A percentile compares a stretch with the other conserved stretches of the same genome.
phyloP scores from a whole-genome alignment of 1,140 invertebrate genomes.

The Gryon sp. region DNA sequence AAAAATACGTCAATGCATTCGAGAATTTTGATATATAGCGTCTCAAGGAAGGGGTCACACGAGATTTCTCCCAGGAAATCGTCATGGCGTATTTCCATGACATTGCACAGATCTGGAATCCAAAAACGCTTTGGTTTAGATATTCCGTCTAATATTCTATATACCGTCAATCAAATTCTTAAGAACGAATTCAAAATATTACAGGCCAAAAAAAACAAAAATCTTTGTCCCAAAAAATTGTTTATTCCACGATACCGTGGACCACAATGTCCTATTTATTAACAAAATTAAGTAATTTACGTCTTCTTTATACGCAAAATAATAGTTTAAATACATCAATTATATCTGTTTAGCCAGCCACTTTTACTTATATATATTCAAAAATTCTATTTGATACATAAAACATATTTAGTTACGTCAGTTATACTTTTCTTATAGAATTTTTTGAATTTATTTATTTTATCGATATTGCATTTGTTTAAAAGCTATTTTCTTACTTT shows the following conservation, averaged over 20 bases:
- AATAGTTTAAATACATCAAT: no score
- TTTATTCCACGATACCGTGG: neutral
- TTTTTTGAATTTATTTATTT: no score
- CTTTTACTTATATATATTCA: no score
- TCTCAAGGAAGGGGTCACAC: neutral
- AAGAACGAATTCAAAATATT: neutral
- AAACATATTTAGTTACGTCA: no score
- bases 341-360: no score
- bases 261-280: neutral
- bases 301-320: no score
- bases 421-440: no score
- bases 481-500: no score
- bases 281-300: conserved; percentile 4
- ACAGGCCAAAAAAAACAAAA: neutral
- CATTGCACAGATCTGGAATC: neutral
- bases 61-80: neutral
- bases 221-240: neutral
- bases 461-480: no score
- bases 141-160: neutral
- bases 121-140: neutral
- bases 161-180: neutral
- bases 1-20: conserved; percentile 7
- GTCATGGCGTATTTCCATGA: conserved; percentile 3
- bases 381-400: no score
- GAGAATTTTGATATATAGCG: neutral